Conservation (phyloP, 2,113 vertebrate species). For the Trinectes maculatus region DNA sequence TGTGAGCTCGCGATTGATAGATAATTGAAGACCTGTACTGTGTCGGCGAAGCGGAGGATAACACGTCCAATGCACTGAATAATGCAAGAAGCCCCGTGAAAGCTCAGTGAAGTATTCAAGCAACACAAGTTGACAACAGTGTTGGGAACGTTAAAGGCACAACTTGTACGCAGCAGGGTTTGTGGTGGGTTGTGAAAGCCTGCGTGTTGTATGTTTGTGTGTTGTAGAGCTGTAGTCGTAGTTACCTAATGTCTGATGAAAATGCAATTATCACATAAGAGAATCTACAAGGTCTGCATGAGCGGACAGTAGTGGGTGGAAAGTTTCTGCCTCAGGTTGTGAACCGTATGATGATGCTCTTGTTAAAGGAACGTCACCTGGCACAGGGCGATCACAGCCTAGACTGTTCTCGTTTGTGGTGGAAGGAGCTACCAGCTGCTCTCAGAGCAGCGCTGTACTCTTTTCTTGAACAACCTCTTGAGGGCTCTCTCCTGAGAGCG, state of each 20-base stretch:
- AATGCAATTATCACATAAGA: too few species aligned
- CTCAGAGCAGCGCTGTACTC: neutral
- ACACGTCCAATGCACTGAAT: slow-evolving; percentile 73
- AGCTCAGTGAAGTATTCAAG: slow-evolving; percentile 62
- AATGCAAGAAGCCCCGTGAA: slow-evolving; percentile 71
- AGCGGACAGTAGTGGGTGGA: too few species aligned
- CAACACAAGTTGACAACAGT: slow-evolving; percentile 56
- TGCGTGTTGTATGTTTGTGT: slow-evolving; percentile 1
- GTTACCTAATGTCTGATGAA: too few species aligned
- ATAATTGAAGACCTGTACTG: slow-evolving; percentile 61
- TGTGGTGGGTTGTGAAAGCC: slow-evolving; percentile 5
- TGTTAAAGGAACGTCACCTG: neutral
- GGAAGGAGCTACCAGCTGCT: neutral
- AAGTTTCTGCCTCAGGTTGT: too few species aligned
- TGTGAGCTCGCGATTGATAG: slow-evolving; percentile 56
- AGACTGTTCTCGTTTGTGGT: neutral
- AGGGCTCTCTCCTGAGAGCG: neutral
- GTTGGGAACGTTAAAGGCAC: slow-evolving; percentile 48
- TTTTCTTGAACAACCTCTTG: neutral
- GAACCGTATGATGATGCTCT: neutral
- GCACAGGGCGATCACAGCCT: too few species aligned
- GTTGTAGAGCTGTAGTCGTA: too few species aligned
- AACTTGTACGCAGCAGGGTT: slow-evolving; percentile 29
- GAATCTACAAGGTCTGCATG: too few species aligned
- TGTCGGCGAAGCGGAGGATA: slow-evolving; percentile 45